Evolutionary conservation across 1,140 invertebrate genomes (phyloP).

Genomic region (Drosophila nikananu): DNA sequence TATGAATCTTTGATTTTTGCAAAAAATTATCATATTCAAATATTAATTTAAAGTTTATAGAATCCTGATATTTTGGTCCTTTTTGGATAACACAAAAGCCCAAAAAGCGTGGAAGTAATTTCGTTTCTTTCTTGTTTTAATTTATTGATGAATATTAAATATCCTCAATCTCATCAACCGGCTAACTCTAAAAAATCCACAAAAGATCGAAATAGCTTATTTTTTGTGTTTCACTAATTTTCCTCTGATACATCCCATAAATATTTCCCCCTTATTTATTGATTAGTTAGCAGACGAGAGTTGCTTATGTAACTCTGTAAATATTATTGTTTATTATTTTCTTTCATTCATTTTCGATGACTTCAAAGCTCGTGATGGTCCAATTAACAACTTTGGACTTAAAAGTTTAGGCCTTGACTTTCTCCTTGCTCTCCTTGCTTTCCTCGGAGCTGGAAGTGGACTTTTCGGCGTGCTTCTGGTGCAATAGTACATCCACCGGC

Average conservation of each 20-base stretch:
- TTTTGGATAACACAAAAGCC: too few relatives aligned
- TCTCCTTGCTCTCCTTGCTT: constrained; percentile 52
- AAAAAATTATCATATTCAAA: too few relatives aligned
- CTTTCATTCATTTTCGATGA: constrained; percentile 20
- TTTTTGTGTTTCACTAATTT: too few relatives aligned
- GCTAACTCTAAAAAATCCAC: too few relatives aligned
- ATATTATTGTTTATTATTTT: constrained; percentile 50
- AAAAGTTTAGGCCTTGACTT: constrained; percentile 6
- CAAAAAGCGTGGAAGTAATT: too few relatives aligned
- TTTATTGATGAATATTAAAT: too few relatives aligned
- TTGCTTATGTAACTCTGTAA: constrained; percentile 26
- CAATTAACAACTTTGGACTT: constrained; percentile 24
- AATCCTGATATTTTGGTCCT: too few relatives aligned
- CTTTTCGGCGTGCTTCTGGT: constrained; percentile 29
- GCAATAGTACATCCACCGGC: constrained; percentile 59
- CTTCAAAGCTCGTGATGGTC: constrained; percentile 33
- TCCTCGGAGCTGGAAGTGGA: constrained; percentile 41
- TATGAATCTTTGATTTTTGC: too few relatives aligned
- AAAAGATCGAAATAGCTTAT: neutral
- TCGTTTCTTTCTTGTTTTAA: too few relatives aligned
- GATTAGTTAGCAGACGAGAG: constrained; percentile 1
- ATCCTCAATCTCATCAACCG: too few relatives aligned
- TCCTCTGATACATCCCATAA: neutral
- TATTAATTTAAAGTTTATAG: too few relatives aligned
- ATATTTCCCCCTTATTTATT: constrained; percentile 16